Evolutionary conservation across 2,888 invertebrate genomes (phyloP).

Genomic region (Panopea generosa): DNA sequence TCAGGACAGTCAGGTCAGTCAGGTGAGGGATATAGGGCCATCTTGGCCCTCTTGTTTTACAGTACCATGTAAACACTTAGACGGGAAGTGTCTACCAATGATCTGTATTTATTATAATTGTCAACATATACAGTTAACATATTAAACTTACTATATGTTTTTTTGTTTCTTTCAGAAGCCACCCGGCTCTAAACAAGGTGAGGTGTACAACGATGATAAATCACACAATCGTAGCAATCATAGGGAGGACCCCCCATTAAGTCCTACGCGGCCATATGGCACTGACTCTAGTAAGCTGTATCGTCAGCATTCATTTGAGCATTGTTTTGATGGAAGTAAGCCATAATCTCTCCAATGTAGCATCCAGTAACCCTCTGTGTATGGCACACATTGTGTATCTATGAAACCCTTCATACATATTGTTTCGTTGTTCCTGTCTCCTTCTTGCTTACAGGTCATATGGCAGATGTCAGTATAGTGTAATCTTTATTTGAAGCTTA

Average conservation of each 20-base stretch:
- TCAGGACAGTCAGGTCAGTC: no score
- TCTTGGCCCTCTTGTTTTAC: no score
- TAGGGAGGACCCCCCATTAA: conserved; percentile 69
- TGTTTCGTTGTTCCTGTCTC: conserved; percentile 18
- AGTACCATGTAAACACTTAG: no score
- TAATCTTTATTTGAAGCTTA: no score
- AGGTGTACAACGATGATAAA: conserved; percentile 67
- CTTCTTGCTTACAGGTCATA: conserved; percentile 1
- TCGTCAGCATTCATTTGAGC: conserved; percentile 80
- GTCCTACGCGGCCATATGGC: conserved; percentile 57
- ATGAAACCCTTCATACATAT: conserved; percentile 11
- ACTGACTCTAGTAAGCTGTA: conserved; percentile 73
- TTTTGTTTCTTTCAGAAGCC: conserved; percentile 77
- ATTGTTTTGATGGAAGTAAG: conserved; percentile 73
- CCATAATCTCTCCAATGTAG: conserved; percentile 9
- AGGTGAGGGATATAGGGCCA: no score
- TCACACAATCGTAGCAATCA: conserved; percentile 65
- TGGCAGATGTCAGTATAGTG: no score
- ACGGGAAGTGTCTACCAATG: no score
- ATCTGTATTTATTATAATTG: no score
- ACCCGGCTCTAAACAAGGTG: conserved; percentile 80
- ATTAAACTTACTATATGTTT: no score
- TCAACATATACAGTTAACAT: no score
- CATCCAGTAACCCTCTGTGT: not conserved
- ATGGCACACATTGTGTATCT: no score